A percentile compares a stretch with the other conserved stretches of the same genome.
phyloP scores from a whole-genome alignment of 2,888 invertebrate genomes.

The Nephrotoma appendiculata region DNA sequence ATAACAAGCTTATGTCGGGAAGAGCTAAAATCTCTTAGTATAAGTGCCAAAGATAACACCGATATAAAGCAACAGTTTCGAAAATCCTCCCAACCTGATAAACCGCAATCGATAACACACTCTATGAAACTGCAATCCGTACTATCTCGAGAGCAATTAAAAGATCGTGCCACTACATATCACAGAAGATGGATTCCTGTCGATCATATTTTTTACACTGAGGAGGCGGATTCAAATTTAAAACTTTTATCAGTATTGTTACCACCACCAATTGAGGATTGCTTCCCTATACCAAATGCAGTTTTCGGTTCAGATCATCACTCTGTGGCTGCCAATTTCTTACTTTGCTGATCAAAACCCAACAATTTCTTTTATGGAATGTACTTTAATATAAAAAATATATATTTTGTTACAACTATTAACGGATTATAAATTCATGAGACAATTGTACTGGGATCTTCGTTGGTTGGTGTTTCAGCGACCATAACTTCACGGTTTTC shows the following conservation, averaged over 20 bases:
- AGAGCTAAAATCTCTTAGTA: not conserved
- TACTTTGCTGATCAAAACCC: not conserved
- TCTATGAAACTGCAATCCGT: not conserved
- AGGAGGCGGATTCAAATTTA: constrained; percentile 26
- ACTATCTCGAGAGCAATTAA: constrained; percentile 21
- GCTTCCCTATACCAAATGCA: constrained; percentile 56
- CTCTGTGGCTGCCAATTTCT: constrained; percentile 57
- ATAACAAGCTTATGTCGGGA: not conserved
- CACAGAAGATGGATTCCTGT: constrained; percentile 67
- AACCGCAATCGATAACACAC: not conserved
- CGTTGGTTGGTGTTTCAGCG: constrained; percentile 36
- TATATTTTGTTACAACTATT: not conserved
- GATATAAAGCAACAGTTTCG: constrained; percentile 4
- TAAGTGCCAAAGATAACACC: not conserved
- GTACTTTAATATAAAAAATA: not conserved
- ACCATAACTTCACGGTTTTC: constrained; percentile 79
- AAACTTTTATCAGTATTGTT: constrained; percentile 45
- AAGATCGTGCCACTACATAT: constrained; percentile 54
- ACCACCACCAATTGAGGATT: constrained; percentile 48
- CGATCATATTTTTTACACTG: constrained; percentile 80
- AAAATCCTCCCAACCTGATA: constrained; percentile 14
- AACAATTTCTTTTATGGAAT: not conserved
- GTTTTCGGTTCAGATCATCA: constrained; percentile 70
- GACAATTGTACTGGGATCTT: constrained; percentile 10
- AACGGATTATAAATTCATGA: not conserved